These are phyloP conservation scores for Microcebus murinus DNA, from an alignment of 2,113 vertebrate genomes.

Conservation along the genomic window DNA sequence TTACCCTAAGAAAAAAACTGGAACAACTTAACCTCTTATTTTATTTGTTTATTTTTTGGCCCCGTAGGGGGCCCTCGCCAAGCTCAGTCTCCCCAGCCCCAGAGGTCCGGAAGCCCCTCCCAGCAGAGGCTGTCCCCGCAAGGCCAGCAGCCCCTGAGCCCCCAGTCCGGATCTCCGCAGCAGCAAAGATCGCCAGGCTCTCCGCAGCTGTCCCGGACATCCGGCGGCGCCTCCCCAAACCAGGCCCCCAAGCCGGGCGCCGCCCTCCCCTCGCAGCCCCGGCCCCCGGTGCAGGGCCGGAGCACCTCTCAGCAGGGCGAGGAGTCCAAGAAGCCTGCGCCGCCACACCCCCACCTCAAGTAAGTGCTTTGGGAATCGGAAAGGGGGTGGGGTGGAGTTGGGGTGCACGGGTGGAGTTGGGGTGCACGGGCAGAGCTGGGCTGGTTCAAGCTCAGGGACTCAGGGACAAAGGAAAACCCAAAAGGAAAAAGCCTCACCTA, in stretches of 20 bases:
- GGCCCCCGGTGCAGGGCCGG: conserved; percentile 84
- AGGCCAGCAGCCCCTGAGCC: conserved; percentile 89
- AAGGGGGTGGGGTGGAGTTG: background rate
- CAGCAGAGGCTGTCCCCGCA: conserved; percentile 88
- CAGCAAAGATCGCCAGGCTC: conserved; percentile 94
- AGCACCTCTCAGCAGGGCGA: conserved; percentile 86
- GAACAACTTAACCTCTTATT: background rate
- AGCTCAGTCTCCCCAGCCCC: conserved; percentile 82
- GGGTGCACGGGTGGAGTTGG: no score
- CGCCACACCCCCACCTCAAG: conserved; percentile 93
- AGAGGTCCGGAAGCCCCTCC: conserved; percentile 81
- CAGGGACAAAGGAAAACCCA: background rate
- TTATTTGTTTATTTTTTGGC: background rate
- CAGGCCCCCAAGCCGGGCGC: conserved; percentile 91
- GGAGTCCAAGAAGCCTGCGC: conserved; percentile 86
- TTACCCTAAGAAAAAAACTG: background rate
- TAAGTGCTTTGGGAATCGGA: conserved; percentile 80
- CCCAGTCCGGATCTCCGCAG: conserved; percentile 89
- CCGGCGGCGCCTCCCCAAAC: conserved; percentile 90
- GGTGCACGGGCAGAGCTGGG: background rate
- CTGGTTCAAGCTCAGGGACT: background rate
- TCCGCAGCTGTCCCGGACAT: conserved; percentile 93
- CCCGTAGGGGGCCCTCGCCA: conserved; percentile 91
- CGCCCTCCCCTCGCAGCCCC: conserved; percentile 86
- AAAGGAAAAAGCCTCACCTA: background rate